Conservation (phyloP, 2,797 vertebrate genomes). For the Tarsius wallacei region DNA sequence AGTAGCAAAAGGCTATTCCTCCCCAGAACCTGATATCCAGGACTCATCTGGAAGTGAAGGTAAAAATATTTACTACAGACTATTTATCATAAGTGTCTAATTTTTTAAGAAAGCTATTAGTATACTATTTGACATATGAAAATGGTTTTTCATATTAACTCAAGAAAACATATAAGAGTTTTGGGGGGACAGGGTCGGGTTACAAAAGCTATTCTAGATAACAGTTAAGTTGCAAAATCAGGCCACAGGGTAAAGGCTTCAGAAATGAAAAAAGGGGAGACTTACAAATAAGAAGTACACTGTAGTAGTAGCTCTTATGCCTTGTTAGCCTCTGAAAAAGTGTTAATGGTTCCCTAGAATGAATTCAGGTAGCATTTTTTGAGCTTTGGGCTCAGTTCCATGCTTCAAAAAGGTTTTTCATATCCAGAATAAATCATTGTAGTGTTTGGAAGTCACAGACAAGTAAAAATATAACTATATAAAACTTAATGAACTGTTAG, state of each 20-base stretch:
- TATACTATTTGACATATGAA: neutral
- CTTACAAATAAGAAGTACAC: neutral
- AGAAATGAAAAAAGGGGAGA: neutral
- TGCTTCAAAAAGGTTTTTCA: slow-evolving; percentile 32
- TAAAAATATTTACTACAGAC: slow-evolving; percentile 85
- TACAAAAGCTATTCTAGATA: neutral
- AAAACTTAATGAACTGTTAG: neutral
- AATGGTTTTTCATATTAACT: slow-evolving; percentile 53
- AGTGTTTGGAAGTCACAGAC: slow-evolving; percentile 33
- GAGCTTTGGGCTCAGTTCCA: slow-evolving; percentile 48
- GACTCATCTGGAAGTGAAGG: slow-evolving; percentile 98
- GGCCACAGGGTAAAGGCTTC: neutral
- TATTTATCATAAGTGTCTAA: neutral
- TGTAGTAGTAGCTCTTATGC: neutral
- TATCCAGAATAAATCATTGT: neutral
- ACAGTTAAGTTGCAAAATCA: slow-evolving; percentile 34
- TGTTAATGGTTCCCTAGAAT: neutral
- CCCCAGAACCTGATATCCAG: slow-evolving; percentile 96
- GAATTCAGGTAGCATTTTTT: slow-evolving; percentile 10
- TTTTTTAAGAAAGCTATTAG: neutral
- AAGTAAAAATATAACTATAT: slow-evolving; percentile 39
- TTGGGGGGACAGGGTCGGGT: neutral
- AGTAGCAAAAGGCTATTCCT: slow-evolving; percentile 96
- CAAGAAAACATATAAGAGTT: neutral
- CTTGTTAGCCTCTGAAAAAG: neutral